Evolutionary conservation across 2,797 vertebrate genomes (phyloP), one percentile per base, ranked within the genome.

Genomic region (Acanthiza pusilla): DNA sequence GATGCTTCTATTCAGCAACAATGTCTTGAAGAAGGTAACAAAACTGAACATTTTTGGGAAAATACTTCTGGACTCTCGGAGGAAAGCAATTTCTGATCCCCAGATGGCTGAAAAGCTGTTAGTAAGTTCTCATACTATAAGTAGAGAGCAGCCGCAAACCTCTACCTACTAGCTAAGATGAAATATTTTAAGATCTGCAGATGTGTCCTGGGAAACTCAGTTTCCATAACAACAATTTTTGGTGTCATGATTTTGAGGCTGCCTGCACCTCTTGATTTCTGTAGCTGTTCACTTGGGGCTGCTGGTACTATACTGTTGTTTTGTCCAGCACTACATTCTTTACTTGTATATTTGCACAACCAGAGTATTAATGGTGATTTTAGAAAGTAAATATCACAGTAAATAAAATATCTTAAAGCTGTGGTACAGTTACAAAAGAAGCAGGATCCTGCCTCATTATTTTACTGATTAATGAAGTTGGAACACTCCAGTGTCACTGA

Each of bases 201-300:
- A 82, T 91, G 80, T 76, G 60, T 78, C 61, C 53, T 63, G 53
- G 57, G 61, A 91, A 94, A 85, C 45, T 85, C 40, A 23, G 60
- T 95, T 95, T 90, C 88, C 74, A 76, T 90, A 95, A 78, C 70
- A 90, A 88, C 85, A 60, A 21, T 47, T 89, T 89, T n/a, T 81
- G 22, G 30, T 91, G 47, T 53, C 16, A 23, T 30, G 30, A 48
- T 81, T 86, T 58, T 45, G 12, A 85, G 42, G 9, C 43, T 86
- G 32, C 48, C 40, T 93, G 29, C 8, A 58, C 26, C 38, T 78
- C 55, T 54, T 70, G 13, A 57, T 68, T 89, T 89, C 70, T 50
- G 22, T 65, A 80, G 13, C 45, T 22, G 27, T 63, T 91, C 30
- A 29, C 16, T 27, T 61, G 22, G 27, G 18, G 9, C 54, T 93